Evolutionary conservation across 2,113 vertebrate genomes (phyloP).

Genomic region (Psophia crepitans): DNA sequence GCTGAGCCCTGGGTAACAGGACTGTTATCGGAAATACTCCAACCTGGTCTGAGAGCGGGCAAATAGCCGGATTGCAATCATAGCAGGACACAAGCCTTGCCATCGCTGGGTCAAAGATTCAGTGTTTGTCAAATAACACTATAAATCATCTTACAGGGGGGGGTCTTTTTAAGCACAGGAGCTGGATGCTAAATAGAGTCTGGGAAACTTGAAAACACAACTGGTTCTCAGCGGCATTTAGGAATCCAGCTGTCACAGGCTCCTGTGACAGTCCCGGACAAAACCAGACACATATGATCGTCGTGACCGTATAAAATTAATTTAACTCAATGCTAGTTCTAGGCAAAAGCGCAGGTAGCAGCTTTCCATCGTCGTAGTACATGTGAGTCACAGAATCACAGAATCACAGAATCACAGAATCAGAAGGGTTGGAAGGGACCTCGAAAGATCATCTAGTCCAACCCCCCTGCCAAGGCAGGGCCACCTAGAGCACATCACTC

Average conservation of each 20-base stretch:
- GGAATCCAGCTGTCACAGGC: neutral
- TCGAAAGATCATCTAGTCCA: no score
- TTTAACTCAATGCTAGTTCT: neutral
- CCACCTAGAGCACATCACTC: no score
- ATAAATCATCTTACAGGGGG: neutral
- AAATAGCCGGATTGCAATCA: neutral
- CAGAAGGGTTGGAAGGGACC: no score
- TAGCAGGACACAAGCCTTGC: neutral
- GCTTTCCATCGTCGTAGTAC: fast-evolving
- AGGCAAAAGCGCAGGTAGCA: neutral
- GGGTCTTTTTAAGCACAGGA: neutral
- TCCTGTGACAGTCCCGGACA: neutral
- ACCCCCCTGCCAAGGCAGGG: no score
- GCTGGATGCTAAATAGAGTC: neutral
- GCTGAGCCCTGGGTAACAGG: neutral
- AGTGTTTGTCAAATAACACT: neutral
- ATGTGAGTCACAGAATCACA: no score
- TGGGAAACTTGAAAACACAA: neutral
- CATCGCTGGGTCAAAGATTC: neutral
- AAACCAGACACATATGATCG: fast-evolving
- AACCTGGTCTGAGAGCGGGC: neutral
- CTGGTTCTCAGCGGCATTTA: neutral
- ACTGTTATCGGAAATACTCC: neutral
- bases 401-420: no score
- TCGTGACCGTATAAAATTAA: neutral